These are phyloP conservation scores for Recurvirostra avosetta DNA, from an alignment of 2,113 vertebrate species.

Conservation along the genomic window DNA sequence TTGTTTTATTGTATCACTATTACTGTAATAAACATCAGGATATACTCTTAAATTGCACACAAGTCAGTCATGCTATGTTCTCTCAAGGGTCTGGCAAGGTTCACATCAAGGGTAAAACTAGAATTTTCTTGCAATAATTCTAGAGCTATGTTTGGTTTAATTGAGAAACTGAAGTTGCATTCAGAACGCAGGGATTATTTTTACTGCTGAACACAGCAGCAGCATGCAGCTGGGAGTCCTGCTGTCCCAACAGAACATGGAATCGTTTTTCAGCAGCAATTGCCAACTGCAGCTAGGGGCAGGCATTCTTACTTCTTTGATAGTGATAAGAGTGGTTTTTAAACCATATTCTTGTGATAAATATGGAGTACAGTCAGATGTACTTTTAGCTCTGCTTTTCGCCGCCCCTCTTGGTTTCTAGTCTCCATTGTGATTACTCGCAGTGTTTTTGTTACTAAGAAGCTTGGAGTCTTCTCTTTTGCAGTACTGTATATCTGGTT, in stretches of 20 bases:
- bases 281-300: background rate
- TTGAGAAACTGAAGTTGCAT: background rate
- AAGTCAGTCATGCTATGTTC: background rate
- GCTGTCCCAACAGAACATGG: background rate
- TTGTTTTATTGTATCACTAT: background rate
- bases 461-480: background rate
- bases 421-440: background rate
- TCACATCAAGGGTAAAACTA: background rate
- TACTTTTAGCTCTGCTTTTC: background rate
- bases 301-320: background rate
- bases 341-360: background rate
- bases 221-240: background rate
- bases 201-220: background rate
- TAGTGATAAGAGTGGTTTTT: background rate
- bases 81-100: background rate
- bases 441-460: background rate
- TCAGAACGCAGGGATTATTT: background rate
- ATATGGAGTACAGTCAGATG: background rate
- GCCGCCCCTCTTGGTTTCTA: background rate
- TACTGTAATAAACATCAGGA: background rate
- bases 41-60: background rate
- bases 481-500: background rate
- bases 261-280: background rate
- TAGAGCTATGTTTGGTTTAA: background rate
- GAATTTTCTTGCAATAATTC: background rate